These are phyloP conservation scores for Bufo bufo DNA, from an alignment of 2,113 vertebrate species.

Conservation along the genomic window DNA sequence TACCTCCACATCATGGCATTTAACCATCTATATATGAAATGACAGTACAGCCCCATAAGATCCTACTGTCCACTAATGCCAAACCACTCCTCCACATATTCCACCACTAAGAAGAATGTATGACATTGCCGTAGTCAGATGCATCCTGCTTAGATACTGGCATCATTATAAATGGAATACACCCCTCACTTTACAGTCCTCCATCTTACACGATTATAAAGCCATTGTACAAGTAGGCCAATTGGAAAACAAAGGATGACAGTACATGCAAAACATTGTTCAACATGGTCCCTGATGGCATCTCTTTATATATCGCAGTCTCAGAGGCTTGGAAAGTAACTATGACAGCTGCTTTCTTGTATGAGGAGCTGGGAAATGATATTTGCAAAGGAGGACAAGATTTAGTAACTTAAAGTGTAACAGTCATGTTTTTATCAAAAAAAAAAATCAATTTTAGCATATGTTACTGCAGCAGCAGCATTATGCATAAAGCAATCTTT, in stretches of 20 bases:
- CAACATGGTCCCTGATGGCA: conserved; percentile 33
- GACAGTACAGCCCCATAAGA: no score
- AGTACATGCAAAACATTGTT: conserved; percentile 1
- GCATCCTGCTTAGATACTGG: no score
- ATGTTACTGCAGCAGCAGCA: no score
- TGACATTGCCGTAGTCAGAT: not conserved
- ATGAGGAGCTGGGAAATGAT: conserved; percentile 11
- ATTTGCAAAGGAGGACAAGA: not conserved
- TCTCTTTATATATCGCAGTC: conserved; percentile 12
- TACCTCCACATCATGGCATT: no score
- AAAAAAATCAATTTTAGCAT: no score
- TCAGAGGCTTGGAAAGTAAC: conserved; percentile 39
- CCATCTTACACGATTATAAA: not conserved
- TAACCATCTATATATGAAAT: no score
- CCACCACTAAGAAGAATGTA: no score
- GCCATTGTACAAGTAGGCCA: not conserved
- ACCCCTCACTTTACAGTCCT: not conserved
- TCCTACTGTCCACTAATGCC: no score
- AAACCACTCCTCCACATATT: no score
- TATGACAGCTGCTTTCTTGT: conserved; percentile 2
- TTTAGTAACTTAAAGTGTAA: no score
- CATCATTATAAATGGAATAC: not conserved
- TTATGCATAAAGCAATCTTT: no score
- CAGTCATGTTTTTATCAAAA: no score
- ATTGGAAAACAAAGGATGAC: not conserved